Base-by-base conservation (phyloP, 2,888 invertebrate species). In the Cantharis nigra region DNA sequence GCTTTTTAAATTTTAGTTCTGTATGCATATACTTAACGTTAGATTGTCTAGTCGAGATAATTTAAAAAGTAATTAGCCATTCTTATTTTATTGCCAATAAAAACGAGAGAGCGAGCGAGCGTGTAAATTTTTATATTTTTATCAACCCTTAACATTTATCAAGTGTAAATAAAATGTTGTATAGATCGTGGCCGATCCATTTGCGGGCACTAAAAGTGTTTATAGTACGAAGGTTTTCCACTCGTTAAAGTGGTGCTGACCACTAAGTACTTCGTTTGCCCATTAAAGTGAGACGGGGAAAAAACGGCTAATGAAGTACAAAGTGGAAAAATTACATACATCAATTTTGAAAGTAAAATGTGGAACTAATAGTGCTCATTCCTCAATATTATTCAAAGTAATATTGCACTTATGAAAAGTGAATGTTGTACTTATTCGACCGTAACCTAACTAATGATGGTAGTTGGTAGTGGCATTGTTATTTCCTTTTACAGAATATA, bases 371-470 rank as follows among this genome's bases (percentile, higher is more conserved):
- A 49, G 49, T 49, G 49, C 49, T 49, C 49, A 49, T 49, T 49
- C 49, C 49, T 49, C 49, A 49, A 49, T 49, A 49, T 49, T 49
- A 49, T 49, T 49, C 49, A 49, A 49, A 49, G 49, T 49, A 70
- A 69, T 74, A 74, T 70, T 74, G 69, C 69, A 71, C 70, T 49
- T 64, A 70, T 72, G 62, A 62, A 70, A 73, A 65, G 72, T 76
- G 72, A 76, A 63, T 64, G 63, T 69, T 69, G 70, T 72, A 65
- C 77, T 75, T 76, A 73, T 77, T 78, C 77, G 81, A 81, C 81
- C 83, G 81, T 84, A 83, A 84, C 83, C 83, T 80, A 82, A 82
- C 82, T 84, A 84, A 84, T 83, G 83, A 83, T 82, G 82, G 77
- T 82, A 79, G 81, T 80, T 82, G 82, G 77, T 82, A 79, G 81